Evolutionary conservation across 2,888 invertebrate species (phyloP).

Genomic region (Cyclophora punctaria): DNA sequence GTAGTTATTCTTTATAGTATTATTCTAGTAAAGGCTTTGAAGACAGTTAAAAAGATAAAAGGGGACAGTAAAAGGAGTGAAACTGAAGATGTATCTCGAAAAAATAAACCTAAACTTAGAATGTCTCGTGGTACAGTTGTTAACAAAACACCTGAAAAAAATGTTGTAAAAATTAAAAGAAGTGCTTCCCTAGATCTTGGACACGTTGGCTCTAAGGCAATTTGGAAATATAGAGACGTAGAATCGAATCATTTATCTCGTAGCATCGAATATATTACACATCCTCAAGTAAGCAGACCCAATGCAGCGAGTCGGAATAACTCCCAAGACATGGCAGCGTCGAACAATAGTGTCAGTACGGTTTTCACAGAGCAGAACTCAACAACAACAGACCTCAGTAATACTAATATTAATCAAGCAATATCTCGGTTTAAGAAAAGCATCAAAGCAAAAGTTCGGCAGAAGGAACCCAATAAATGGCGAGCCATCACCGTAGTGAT

Average conservation of each 20-base stretch:
- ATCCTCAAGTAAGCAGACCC: conserved; percentile 20
- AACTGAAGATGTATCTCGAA: conserved; percentile 18
- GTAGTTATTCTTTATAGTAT: conserved; percentile 73
- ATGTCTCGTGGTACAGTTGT: conserved; percentile 42
- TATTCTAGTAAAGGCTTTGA: conserved; percentile 74
- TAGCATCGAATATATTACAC: conserved; percentile 43
- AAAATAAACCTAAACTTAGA: conserved; percentile 39
- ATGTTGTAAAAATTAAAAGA: conserved; percentile 10
- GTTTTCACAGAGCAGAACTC: conserved; percentile 8
- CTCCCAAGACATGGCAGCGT: conserved; percentile 18
- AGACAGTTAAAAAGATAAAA: conserved; percentile 51
- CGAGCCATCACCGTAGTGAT: conserved; percentile 78
- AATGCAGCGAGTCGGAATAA: conserved; percentile 9
- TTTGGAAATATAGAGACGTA: no score
- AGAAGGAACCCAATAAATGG: conserved; percentile 64
- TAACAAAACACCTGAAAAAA: conserved; percentile 9
- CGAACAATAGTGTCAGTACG: conserved; percentile 44
- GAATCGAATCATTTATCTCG: conserved; percentile 21
- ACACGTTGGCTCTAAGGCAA: background rate
- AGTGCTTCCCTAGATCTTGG: conserved; percentile 44
- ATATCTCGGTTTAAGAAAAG: background rate
- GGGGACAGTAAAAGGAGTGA: conserved; percentile 33
- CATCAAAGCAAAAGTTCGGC: conserved; percentile 18
- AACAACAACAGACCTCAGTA: background rate
- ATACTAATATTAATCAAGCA: background rate